Evolutionary conservation across 2,888 invertebrate genomes (phyloP).

Genomic region (Frankliniella fusca): DNA sequence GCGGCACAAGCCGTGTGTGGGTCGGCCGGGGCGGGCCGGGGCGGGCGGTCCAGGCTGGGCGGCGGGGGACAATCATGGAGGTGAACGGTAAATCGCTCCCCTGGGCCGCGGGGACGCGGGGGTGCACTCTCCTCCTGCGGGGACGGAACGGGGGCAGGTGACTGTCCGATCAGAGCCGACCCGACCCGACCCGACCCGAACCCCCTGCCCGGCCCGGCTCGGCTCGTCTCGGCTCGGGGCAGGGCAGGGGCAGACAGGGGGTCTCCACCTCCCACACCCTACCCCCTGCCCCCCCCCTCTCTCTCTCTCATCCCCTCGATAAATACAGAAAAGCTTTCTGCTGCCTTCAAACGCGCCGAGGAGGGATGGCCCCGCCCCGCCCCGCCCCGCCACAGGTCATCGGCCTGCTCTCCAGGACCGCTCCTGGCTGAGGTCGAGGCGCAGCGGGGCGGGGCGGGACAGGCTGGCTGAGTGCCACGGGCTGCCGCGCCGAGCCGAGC

Average conservation of each 20-base stretch:
- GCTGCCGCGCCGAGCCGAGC: neutral
- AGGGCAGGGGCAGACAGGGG: neutral
- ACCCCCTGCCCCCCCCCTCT: neutral
- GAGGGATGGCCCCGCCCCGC: neutral
- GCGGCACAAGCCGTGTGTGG: neutral
- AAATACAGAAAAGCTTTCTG: neutral
- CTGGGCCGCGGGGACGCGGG: neutral
- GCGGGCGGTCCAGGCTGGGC: no score
- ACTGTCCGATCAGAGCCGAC: neutral
- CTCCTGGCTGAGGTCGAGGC: no score
- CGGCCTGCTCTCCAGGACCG: neutral
- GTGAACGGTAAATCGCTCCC: conserved; percentile 18
- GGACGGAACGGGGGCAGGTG: neutral
- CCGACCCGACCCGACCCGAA: neutral
- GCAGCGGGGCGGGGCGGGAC: no score
- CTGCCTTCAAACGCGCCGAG: neutral
- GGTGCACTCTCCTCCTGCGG: neutral
- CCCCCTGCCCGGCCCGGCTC: neutral
- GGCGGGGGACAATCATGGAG: conserved; percentile 4
- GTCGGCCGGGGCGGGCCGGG: neutral
- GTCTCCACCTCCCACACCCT: neutral
- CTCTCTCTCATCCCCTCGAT: neutral
- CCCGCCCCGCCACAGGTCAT: neutral
- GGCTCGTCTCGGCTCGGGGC: neutral
- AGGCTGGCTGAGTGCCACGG: neutral